Conservation (phyloP, 2,113 vertebrate species). For the mouse (Mus musculus) region DNA sequence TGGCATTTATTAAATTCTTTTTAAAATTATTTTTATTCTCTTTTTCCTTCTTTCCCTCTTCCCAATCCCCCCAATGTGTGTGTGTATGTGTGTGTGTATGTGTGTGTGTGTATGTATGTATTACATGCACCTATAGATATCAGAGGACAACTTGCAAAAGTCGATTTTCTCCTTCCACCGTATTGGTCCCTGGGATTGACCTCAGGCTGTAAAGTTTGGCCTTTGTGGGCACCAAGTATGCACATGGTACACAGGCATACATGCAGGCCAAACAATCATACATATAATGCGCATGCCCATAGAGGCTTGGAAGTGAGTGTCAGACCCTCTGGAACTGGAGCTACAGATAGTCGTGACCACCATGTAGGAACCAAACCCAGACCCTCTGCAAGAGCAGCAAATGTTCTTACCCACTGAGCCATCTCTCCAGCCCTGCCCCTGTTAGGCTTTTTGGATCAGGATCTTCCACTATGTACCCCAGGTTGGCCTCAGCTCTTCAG, state of each 20-base stretch:
- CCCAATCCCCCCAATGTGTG: too few species aligned
- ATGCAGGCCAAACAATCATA: background rate
- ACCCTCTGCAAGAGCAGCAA: background rate
- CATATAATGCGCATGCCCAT: background rate
- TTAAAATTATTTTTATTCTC: background rate
- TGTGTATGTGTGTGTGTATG: background rate
- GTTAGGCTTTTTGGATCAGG: background rate
- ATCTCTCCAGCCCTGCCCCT: background rate
- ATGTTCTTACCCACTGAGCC: background rate
- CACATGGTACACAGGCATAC: background rate
- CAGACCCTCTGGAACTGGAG: background rate
- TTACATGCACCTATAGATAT: background rate
- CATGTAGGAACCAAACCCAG: background rate
- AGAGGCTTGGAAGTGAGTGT: background rate
- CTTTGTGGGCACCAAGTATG: background rate
- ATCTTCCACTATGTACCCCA: background rate
- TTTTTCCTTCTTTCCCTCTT: background rate
- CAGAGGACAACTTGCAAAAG: background rate
- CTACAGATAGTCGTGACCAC: background rate
- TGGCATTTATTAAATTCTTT: slow-evolving; percentile 25
- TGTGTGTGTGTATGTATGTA: background rate
- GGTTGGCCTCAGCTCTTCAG: background rate
- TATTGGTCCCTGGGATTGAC: background rate
- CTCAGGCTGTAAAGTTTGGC: background rate
- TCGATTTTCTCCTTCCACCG: background rate